phyloP scores from a whole-genome alignment of 2,113 vertebrate genomes.

The Sebastes fasciatus region DNA sequence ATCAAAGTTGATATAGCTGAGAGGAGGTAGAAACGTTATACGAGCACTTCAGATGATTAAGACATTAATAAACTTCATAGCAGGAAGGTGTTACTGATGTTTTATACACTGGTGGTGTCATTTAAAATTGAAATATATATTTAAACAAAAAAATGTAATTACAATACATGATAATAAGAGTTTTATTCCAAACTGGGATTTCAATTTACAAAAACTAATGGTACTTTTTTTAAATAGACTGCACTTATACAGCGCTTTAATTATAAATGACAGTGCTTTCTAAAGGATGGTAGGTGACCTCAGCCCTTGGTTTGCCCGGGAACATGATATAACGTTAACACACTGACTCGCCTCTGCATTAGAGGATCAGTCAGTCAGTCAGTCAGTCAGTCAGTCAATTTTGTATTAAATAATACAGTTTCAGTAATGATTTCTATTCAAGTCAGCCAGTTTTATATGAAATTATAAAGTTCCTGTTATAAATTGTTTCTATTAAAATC shows the following conservation, averaged over 20 bases:
- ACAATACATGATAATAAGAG: slow-evolving; percentile 18
- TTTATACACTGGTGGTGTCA: slow-evolving; percentile 10
- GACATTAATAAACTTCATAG: slow-evolving; percentile 1
- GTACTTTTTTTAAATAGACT: neutral
- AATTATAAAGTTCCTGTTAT: slow-evolving; percentile 38
- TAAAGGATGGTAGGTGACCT: slow-evolving; percentile 3
- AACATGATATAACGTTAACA: slow-evolving; percentile 9
- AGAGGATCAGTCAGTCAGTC: neutral
- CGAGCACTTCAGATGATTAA: neutral
- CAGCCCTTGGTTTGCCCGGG: neutral
- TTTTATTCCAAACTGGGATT: slow-evolving; percentile 48
- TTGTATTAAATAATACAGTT: slow-evolving; percentile 51
- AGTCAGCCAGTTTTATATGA: slow-evolving; percentile 29
- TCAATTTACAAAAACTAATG: neutral
- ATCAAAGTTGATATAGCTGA: neutral
- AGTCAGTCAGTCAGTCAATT: slow-evolving; percentile 9
- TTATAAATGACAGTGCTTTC: slow-evolving; percentile 27
- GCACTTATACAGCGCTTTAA: slow-evolving; percentile 2
- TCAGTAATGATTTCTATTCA: slow-evolving; percentile 37
- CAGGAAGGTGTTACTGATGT: slow-evolving; percentile 15
- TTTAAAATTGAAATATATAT: slow-evolving; percentile 13
- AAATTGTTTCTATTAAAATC: slow-evolving; percentile 29
- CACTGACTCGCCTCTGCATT: neutral
- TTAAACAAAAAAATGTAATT: neutral
- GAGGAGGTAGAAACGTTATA: neutral